Evolutionary conservation across 2,888 invertebrate genomes (phyloP), one percentile per base, ranked within the genome.

Genomic region (Aspidiotus rigidus): DNA sequence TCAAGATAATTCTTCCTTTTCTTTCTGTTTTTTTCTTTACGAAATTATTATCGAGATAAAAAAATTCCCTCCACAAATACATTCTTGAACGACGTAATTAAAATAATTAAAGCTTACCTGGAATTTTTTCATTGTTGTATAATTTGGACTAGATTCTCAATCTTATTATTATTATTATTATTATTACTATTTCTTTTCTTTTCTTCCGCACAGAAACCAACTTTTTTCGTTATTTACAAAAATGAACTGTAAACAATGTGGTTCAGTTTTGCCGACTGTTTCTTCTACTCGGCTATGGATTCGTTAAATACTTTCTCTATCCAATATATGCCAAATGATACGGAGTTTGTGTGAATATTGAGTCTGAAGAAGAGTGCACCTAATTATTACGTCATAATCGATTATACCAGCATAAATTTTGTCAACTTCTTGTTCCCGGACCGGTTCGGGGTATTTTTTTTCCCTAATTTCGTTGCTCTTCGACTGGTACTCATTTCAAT

Each of bases 381-480:
- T 67, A 67, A 67, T 67, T 67, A 67, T 67, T 67, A 67, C 67
- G 67, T 67, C 67, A 67, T 42, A 49, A 49, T 67, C 59, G 67
- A 67, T 67, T 67, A 59, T 60, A 67, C 28, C 28, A 28, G 28
- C 28, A 28, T 67, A 60, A 67, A 67, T 67, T 67, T 67, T 67
- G 67, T 67, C 67, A 67, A 67, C 67, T 67, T 67, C 67, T 67
- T 39, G 67, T 67, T 67, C 57, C 44, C 44, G 49, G 67, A 67
- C 67, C 67, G 67, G 67, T 67, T 67, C 60, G 15, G 59, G 44
- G 44, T 60, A 44, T 59, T 59, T 59, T 28, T 28, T 59, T 59
- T 17, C 39, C 28, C 59, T 28, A 59, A 59, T 59, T 59, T 59
- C 13, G 39, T 59, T 7, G 59, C 11, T 59, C 11, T 11, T 59